Base-by-base conservation (phyloP, 2,113 vertebrate species). In the Leptocoma aspasia region DNA sequence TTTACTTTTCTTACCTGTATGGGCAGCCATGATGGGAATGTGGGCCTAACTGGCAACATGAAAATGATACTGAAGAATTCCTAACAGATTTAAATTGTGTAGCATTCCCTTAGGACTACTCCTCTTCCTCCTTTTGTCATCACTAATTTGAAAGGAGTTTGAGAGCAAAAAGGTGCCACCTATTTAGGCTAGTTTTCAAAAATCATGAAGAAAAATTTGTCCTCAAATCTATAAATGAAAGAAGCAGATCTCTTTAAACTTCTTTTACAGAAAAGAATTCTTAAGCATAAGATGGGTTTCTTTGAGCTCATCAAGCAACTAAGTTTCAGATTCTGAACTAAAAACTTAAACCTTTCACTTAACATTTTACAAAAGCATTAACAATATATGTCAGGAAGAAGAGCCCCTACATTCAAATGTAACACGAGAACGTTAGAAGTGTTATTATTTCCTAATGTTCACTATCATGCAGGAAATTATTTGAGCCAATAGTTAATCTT, bases 221-320 rank as follows among this genome's bases (percentile, higher is more conserved):
- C 65, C n/a, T 64, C 5, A 44, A 22, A 83, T 22, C 50, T 70
- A 19, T 30, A 56, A 42, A 68, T 54, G 23, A 76, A 54, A 52
- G 9, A 54, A 85, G 6, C 9, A 54, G 18, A 57, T 60, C 2
- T 70, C 26, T 71, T 37, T 52, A 47, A 22, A 71, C 4, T 82
- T n/a, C 7, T 87, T 78, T 85, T 71, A 59, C 33, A 71, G 28
- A 23, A 79, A 2, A 47, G 13, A 76, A 26, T 11, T 33, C 69
- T 64, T 56, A 69, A 52, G 8, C 0, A 0, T 39, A 64, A 61
- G 37, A 65, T 28, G 11, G 4, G 59, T 54, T 84, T 70, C 5
- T 57, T 27, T 66, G 60, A 89, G 50, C 6, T 91, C 28, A 77
- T 83, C 22, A 44, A 84, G 53, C 11, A 86, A 39, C 9, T n/a